Evolutionary conservation across 2,797 vertebrate genomes (phyloP).

Genomic region (Oceanodroma leucorhoa): DNA sequence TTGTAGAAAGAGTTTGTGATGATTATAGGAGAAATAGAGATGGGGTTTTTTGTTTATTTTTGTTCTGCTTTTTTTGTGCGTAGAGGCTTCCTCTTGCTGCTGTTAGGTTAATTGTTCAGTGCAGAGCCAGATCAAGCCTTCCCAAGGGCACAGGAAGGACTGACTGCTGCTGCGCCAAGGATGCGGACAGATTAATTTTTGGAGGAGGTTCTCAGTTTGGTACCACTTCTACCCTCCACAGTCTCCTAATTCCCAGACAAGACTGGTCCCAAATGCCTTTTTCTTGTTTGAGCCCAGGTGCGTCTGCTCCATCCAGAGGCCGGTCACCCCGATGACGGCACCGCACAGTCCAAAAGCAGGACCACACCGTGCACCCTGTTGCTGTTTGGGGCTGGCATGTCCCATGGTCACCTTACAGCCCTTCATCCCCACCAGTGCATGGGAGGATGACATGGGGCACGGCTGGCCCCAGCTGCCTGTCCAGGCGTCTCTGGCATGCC

Average conservation of each 20-base stretch:
- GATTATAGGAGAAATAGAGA: not conserved
- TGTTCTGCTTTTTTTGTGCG: not conserved
- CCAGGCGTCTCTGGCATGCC: not conserved
- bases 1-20: not conserved
- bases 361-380: fast-evolving
- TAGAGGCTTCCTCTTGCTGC: not conserved
- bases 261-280: not conserved
- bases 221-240: not conserved
- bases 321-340: fast-evolving
- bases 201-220: not conserved
- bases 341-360: fast-evolving
- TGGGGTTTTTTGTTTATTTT: not conserved
- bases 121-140: not conserved
- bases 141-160: not conserved
- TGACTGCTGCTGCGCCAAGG: not conserved
- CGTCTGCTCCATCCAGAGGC: not conserved
- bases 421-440: fast-evolving
- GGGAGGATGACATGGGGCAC: not conserved
- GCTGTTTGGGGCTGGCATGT: not conserved
- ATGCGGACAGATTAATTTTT: not conserved
- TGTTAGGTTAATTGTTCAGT: not conserved
- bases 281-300: too few relatives aligned
- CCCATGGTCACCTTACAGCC: not conserved
- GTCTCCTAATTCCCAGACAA: not conserved
- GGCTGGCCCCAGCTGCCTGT: not conserved